Evolutionary conservation across 1,140 invertebrate genomes (phyloP), one percentile per base, ranked within the genome.

Genomic region (Aphaenogaster floridana): DNA sequence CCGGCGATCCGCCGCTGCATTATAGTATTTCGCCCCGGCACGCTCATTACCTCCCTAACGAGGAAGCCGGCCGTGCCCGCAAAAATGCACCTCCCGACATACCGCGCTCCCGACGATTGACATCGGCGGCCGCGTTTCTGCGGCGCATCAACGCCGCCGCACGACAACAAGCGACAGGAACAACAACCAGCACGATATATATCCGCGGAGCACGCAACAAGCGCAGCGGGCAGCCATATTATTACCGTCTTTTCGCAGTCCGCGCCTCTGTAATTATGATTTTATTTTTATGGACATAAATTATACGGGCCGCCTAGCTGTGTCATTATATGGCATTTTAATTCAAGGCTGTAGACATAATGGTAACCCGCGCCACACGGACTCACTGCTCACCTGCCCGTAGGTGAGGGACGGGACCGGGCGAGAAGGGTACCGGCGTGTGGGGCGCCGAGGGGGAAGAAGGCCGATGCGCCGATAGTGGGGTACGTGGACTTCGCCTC

Each of bases 241-340:
- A 95, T 95, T 94, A 95, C 94, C 92, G 93, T 92, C 94, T 94
- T 94, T 94, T 95, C 93, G 93, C 92, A 94, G 94, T 92, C 91
- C 90, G 89, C 92, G 91, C 93, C 94, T 94, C 93, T 94, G 93
- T 94, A 94, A 95, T 95, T 95, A 95, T 95, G 94, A 94, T 94
- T 95, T 95, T 95, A 95, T 94, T 95, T 95, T 95, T 95, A 95
- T 95, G 94, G 94, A 94, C 94, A 94, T 94, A 95, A 95, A 95
- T 94, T 95, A 95, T 90, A 94, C 93, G 92, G 90, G 88, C 91
- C 89, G 92, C 85, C 90, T 93, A 92, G 93, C 94, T 93, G 93
- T 94, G 94, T 95, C 94, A 95, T 94, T 95, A 95, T 94, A 94
- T 93, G 94, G 94, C 94, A 95, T 94, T 95, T 94, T 95, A 95